Evolutionary conservation across 1,140 invertebrate species (phyloP), one percentile per base, ranked within the genome.

Genomic region (Helicoverpa zea): DNA sequence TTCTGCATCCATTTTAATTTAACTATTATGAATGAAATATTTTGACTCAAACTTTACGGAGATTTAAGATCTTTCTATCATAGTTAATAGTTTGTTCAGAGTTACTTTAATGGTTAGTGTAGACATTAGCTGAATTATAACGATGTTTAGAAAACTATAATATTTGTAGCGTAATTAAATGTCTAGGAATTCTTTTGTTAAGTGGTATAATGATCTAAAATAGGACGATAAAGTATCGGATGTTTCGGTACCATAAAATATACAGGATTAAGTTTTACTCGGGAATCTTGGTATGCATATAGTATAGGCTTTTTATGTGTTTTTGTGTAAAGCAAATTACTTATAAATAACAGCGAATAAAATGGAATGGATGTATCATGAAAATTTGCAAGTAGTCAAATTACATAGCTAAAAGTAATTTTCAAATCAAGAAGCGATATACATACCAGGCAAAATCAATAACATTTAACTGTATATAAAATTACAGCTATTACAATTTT

Each of bases 1-100:
- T 74, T 74, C 72, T 58, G 56, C 54, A 30, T 74, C 72, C 43
- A 59, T 56, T 74, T 74, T 58, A 74, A 74, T 58, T 74, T 59
- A 58, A 74, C 13, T 74, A 30, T 72, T 52, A 72, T 72, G 23
- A 52, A 11, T 52, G 49, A 52, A 72, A 16, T 72, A 72, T 72
- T 54, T 72, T 14, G 49, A 54, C 47, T 72, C 13, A 16, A 52
- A 72, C 13, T 12, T 51, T 30, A 30, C 23, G 52, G 12, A 72
- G 18, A 72, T 54, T 72, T 72, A 51, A 72, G 49, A 54, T 30
- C 23, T 54, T 52, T 51, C 29, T 29, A 52, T 72, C 18, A 52
- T 18, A 49, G 18, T 49, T 43, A 16, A 64, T 47, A 12, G 63
- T 47, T 23, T 63, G 59, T 29, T 35, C n/a, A 10, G 23, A 61